phyloP scores from a whole-genome alignment of 2,797 vertebrate species.

The Acanthiza pusilla region DNA sequence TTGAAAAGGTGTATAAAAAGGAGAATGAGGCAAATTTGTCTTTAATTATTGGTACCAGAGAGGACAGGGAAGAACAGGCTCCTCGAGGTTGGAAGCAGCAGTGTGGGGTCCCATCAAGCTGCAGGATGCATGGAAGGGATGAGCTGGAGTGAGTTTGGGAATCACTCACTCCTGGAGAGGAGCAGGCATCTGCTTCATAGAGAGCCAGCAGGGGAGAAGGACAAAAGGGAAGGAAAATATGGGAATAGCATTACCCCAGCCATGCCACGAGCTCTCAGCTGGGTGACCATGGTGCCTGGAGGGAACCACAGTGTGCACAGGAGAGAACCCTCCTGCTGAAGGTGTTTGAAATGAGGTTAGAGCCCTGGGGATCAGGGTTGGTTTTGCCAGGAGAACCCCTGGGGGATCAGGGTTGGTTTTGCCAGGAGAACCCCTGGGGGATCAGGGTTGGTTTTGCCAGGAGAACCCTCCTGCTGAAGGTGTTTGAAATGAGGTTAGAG shows the following conservation, averaged over 20 bases:
- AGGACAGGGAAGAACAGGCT: neutral
- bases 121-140: neutral
- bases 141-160: neutral
- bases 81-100: neutral
- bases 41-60: neutral
- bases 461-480: neutral
- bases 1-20: neutral
- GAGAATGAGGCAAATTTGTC: neutral
- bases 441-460: no score
- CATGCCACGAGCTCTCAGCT: accelerated
- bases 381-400: neutral
- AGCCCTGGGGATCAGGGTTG: neutral
- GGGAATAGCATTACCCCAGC: neutral
- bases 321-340: neutral
- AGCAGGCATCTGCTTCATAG: neutral
- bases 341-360: neutral
- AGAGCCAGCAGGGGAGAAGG: neutral
- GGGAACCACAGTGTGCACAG: neutral
- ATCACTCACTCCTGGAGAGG: neutral
- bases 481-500: neutral
- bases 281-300: neutral
- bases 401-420: no score
- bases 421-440: no score
- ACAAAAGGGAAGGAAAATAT: neutral
- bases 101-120: neutral